Conservation (phyloP, 2,113 vertebrate genomes). For the Phrynocephalus versicolor region DNA sequence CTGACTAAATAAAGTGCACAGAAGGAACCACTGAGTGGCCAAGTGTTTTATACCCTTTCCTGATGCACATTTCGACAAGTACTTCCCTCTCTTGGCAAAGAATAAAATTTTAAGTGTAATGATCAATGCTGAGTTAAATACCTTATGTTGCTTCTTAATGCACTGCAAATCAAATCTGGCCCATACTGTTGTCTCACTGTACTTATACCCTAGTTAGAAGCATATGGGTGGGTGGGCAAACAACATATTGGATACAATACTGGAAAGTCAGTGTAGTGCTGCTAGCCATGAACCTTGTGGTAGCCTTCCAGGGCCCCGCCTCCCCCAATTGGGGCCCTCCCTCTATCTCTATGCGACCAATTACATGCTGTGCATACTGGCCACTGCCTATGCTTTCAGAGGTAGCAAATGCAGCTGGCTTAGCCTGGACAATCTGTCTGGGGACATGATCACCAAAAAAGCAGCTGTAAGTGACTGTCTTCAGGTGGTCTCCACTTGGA, state of each 20-base stretch:
- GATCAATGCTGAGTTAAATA: background rate
- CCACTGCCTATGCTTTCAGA: too few species aligned
- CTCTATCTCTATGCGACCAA: too few species aligned
- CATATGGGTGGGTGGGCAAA: background rate
- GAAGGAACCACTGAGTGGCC: constrained; percentile 29
- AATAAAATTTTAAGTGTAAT: background rate
- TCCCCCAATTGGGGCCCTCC: too few species aligned
- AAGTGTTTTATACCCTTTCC: background rate
- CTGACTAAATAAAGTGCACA: constrained; percentile 49
- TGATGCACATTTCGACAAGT: background rate
- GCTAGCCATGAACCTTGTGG: too few species aligned
- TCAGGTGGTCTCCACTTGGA: too few species aligned
- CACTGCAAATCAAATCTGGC: background rate
- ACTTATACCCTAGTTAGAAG: background rate
- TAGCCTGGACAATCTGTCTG: too few species aligned
- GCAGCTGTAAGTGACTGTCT: too few species aligned
- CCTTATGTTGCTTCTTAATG: background rate
- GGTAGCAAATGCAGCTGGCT: too few species aligned
- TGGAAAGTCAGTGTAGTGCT: background rate
- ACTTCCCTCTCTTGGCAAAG: background rate
- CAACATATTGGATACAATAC: background rate
- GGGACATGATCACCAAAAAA: too few species aligned
- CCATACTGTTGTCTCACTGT: background rate
- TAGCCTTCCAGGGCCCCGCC: too few species aligned
- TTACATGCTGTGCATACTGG: too few species aligned